Evolutionary conservation across 2,888 invertebrate genomes (phyloP), one percentile per base, ranked within the genome.

Genomic region (Plusia festucae): DNA sequence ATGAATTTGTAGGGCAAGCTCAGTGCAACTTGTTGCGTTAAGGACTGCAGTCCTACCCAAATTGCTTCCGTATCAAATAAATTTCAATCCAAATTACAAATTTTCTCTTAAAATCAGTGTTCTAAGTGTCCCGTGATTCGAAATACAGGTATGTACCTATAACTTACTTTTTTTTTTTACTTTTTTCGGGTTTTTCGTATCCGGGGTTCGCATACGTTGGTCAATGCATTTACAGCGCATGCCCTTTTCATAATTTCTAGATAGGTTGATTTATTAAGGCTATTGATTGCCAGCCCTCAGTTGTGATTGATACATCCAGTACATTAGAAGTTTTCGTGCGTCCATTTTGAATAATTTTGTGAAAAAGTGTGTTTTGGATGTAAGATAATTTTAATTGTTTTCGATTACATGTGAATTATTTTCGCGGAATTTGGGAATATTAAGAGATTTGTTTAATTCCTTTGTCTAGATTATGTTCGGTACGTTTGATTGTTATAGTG

Each of bases 261-360:
- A 49, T 13, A 20, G 46, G 46, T 11, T 49, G 46, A 49, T 49
- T 49, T 49, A 49, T 49, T 49, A 49, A 40, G 46, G 18, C 2
- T 49, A 49, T 49, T 20, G 46, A 49, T 49, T 49, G 46, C 46
- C 46, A 46, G 46, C n/a, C n/a, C 40, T n/a, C 7, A 49, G 46
- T 11, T 11, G 46, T 9, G 46, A 11, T 18, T 13, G 46, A 49
- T 49, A 49, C 46, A 49, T 20, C 3, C 18, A 20, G 11, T 20
- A 49, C 9, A 49, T 46, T 34, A 6, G 13, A 2, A 11, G 18
- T 20, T 20, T 46, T 9, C 0, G 18, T 20, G 46, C 11, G n/a
- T 40, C n/a, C n/a, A 40, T 40, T n/a, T 40, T n/a, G 40, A n/a
- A 5, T 0, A n/a, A 7, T n/a, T 15, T 40, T 40, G 40, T 40